Base-by-base conservation (phyloP, 1,140 invertebrate genomes). In the Drosophila carrolli region DNA sequence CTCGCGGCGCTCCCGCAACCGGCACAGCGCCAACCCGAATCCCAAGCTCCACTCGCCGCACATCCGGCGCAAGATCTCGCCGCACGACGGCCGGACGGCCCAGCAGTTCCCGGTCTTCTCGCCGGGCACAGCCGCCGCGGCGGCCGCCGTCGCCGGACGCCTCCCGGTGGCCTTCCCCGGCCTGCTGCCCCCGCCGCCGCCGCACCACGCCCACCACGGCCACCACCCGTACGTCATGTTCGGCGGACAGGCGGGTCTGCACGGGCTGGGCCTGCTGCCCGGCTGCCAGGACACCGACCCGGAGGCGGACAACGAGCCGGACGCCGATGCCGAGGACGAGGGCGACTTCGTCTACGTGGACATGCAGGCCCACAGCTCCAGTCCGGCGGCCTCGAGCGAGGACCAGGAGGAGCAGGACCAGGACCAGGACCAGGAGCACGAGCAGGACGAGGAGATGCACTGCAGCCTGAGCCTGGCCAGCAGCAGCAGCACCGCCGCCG, bases 1-100 rank as follows among this genome's bases (percentile, higher is more conserved):
- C 71, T 96, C 96, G 40, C 92, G 95, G 23, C 95, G 96, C 46
- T 96, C 95, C 60, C 93, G 96, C 9, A 96, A 97, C 89, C 92
- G 95, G 5, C 96, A 97, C 92, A 98, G 97, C 92, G 98, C 98
- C 19, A 99, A 99, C 93, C 98, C 98, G 0, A 99, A 99, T 93
- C 98, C 99, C 0, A 99, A 99, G 93, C 93, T 99, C 5, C 99
- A 99, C 92, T 99, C 97, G 23, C 98, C 98, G 5, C 98, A 99
- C 92, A 93, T 98, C 35, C 94, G 98, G 37, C 94, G 98, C 75
- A 98, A 98, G 93, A 97, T 98, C 68, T 97, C 97, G 50, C 97
- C 97, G 3, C 97, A 98, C 84, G 97, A 98, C 90, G 97, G 98
- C 1, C 94, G 97, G 29, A 97, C 96, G 38, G 95, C 97, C 5